Evolutionary conservation across 2,888 invertebrate species (phyloP).

Genomic region (Odontomyia ornata): DNA sequence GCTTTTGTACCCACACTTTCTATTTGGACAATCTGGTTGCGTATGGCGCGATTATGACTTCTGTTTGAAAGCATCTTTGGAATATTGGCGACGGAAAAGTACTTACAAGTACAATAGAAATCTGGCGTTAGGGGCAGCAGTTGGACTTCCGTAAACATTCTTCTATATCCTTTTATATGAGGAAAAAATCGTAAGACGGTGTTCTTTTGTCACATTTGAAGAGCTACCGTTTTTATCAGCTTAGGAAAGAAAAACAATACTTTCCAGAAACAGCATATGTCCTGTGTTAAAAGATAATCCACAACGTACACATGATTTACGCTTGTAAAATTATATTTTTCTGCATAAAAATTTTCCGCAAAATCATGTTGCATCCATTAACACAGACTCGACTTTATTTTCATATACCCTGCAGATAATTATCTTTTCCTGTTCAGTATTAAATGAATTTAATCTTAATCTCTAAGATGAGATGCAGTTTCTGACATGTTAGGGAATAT

Average conservation of each 20-base stretch:
- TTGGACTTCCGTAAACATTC: slow-evolving; percentile 32
- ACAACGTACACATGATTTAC: slow-evolving; percentile 5
- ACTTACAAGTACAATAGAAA: background rate
- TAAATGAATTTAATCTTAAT: slow-evolving; percentile 23
- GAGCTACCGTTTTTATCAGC: background rate
- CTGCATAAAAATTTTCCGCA: background rate
- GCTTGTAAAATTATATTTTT: slow-evolving; percentile 17
- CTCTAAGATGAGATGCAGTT: background rate
- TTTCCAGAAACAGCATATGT: slow-evolving; percentile 19
- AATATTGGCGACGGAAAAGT: background rate
- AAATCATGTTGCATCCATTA: slow-evolving; percentile 18
- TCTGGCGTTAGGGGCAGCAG: background rate
- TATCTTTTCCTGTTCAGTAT: slow-evolving; percentile 35
- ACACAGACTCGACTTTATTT: background rate
- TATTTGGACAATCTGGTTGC: slow-evolving; percentile 25
- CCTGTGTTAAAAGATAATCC: background rate
- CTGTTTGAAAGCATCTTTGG: background rate
- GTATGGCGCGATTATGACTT: slow-evolving; percentile 28
- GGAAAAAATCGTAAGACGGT: background rate
- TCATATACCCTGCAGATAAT: background rate
- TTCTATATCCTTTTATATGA: background rate
- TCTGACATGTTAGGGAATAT: too few species aligned
- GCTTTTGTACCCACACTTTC: slow-evolving; percentile 25
- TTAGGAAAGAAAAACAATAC: background rate
- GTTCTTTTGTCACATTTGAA: slow-evolving; percentile 19